Conservation (phyloP, 1,140 invertebrate species). For the Drosophila baimaii region DNA sequence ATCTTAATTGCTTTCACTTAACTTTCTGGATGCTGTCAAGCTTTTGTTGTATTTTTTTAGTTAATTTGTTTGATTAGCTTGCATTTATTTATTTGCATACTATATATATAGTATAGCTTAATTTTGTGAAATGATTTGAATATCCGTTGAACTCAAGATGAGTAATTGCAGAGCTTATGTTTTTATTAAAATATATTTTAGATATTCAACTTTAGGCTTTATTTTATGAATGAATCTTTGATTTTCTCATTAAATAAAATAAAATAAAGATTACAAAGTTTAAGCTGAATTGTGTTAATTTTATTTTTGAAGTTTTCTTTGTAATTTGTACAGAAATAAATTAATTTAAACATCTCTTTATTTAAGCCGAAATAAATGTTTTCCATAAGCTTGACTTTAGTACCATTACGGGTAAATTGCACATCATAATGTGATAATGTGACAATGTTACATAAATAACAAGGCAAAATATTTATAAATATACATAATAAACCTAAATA, state of each 20-base stretch:
- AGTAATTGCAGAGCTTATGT: background rate
- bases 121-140: background rate
- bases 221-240: too few species aligned
- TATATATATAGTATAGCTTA: background rate
- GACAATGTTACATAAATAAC: too few species aligned
- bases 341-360: too few species aligned
- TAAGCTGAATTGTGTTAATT: too few species aligned
- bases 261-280: too few species aligned
- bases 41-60: conserved; percentile 5
- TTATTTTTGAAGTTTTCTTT: background rate
- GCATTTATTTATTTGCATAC: background rate
- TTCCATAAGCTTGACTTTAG: too few species aligned
- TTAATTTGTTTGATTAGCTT: conserved; percentile 13
- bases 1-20: conserved; percentile 17
- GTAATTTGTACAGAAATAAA: background rate
- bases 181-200: background rate
- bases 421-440: too few species aligned
- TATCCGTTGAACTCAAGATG: background rate
- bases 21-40: conserved; percentile 1
- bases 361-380: too few species aligned
- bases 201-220: too few species aligned
- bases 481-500: too few species aligned
- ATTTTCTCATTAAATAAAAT: background rate
- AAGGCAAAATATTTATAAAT: too few species aligned
- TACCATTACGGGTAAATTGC: too few species aligned